phyloP scores from a whole-genome alignment of 30 jellyfish, hydroid and myxozoan genomes.

The Cassiopea andromeda region DNA sequence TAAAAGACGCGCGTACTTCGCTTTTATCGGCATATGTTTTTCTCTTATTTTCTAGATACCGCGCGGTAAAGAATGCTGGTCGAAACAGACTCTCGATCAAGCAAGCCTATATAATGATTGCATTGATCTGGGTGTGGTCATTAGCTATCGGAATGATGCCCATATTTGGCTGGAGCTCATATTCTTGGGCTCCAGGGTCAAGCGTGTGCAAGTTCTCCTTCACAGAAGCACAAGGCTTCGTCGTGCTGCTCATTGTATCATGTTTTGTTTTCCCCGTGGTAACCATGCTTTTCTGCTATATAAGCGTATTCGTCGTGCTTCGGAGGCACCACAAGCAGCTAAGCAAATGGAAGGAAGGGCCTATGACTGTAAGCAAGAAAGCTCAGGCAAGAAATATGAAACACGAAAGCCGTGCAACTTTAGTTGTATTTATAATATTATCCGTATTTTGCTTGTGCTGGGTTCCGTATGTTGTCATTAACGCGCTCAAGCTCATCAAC shows the following conservation, averaged over 20 bases:
- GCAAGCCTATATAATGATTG: slow-evolving; percentile 55
- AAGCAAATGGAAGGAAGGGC: slow-evolving; percentile 57
- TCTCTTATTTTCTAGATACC: slow-evolving; percentile 33
- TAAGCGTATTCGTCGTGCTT: slow-evolving; percentile 60
- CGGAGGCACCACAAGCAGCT: slow-evolving; percentile 70
- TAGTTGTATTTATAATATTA: slow-evolving; percentile 59
- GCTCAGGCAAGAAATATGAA: slow-evolving; percentile 64
- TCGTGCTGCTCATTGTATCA: slow-evolving; percentile 40
- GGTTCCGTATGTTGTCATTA: slow-evolving; percentile 72
- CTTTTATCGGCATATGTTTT: neutral
- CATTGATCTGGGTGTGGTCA: slow-evolving; percentile 49
- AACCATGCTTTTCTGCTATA: slow-evolving; percentile 75
- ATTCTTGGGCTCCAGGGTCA: slow-evolving; percentile 68
- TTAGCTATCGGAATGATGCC: slow-evolving; percentile 52
- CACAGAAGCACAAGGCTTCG: slow-evolving; percentile 66
- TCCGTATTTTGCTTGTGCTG: slow-evolving; percentile 71
- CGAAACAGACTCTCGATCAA: slow-evolving; percentile 50
- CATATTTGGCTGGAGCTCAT: slow-evolving; percentile 70
- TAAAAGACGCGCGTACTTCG: neutral
- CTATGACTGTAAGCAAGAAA: slow-evolving; percentile 31
- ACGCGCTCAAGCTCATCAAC: slow-evolving; percentile 20
- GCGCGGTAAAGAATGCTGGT: slow-evolving; percentile 55
- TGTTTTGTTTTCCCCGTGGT: slow-evolving; percentile 53
- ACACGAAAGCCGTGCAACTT: slow-evolving; percentile 77
- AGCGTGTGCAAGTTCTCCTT: slow-evolving; percentile 71